Evolutionary conservation across 1,140 invertebrate genomes (phyloP).

Genomic region (Drosophila elegans): DNA sequence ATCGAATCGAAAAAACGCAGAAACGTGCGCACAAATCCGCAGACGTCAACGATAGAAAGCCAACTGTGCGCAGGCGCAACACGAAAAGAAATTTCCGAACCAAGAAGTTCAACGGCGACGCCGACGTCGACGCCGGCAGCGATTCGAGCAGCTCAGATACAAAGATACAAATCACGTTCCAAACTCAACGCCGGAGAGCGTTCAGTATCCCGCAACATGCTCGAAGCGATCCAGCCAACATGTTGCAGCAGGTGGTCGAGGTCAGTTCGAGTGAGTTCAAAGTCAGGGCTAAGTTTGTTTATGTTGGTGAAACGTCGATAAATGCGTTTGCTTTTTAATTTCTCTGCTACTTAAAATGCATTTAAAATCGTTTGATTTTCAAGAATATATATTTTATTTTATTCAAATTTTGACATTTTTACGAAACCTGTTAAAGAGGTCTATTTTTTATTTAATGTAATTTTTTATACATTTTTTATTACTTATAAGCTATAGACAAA

Average conservation of each 20-base stretch:
- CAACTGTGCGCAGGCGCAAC: conserved; percentile 84
- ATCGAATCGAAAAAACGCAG: conserved; percentile 44
- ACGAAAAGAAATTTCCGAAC: conserved; percentile 79
- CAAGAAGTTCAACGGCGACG: conserved; percentile 57
- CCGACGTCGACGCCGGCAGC: conserved; percentile 30
- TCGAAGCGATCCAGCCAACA: conserved; percentile 42
- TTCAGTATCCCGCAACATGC: conserved; percentile 19
- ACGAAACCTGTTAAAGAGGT: too few species aligned
- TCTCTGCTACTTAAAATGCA: neutral
- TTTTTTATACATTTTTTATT: neutral
- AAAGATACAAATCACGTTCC: conserved; percentile 56
- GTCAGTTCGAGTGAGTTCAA: conserved; percentile 70
- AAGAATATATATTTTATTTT: too few species aligned
- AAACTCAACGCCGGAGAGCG: conserved; percentile 23
- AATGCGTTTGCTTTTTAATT: neutral
- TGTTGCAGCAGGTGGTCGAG: conserved; percentile 68
- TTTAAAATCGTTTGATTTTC: neutral
- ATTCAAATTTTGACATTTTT: neutral
- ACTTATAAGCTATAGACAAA: too few species aligned
- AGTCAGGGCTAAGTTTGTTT: conserved; percentile 82
- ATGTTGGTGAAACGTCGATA: conserved; percentile 24
- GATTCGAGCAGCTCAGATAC: conserved; percentile 25
- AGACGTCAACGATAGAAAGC: conserved; percentile 84
- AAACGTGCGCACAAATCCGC: conserved; percentile 79
- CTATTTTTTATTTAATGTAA: neutral